Conservation (phyloP, 1,140 invertebrate genomes). For the Potamilus streckersoni region DNA sequence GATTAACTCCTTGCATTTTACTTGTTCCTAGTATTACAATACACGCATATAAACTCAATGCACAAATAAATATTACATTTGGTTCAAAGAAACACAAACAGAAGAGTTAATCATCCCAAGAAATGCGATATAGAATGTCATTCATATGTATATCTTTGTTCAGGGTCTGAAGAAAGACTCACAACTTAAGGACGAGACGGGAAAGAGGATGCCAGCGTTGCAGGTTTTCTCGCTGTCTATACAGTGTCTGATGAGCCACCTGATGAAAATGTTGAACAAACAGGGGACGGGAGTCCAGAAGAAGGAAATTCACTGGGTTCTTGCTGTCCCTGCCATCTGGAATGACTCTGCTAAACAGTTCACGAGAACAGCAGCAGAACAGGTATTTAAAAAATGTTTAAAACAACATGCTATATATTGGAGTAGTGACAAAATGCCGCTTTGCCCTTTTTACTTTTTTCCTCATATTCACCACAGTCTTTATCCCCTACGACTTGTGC, state of each 20-base stretch:
- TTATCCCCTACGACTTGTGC: no score
- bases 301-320: conserved; percentile 18
- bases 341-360: conserved; percentile 21
- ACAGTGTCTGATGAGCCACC: conserved; percentile 14
- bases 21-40: no score
- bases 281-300: not conserved
- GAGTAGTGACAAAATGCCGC: no score
- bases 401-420: no score
- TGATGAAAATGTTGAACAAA: conserved; percentile 3
- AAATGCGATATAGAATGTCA: no score
- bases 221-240: conserved; percentile 24
- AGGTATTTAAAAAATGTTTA: not conserved
- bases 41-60: no score
- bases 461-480: no score
- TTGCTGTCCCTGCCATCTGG: conserved; percentile 33
- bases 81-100: no score
- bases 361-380: conserved; percentile 21
- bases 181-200: conserved; percentile 11
- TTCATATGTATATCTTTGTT: not conserved
- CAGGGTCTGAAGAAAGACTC: conserved; percentile 5
- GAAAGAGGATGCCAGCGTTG: conserved; percentile 14
- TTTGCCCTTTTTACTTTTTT: no score
- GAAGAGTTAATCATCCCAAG: no score
- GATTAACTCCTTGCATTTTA: no score
- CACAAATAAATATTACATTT: no score